Evolutionary conservation across 2,113 vertebrate genomes (phyloP), one percentile per base, ranked within the genome.

Genomic region (Centrocercus urophasianus): DNA sequence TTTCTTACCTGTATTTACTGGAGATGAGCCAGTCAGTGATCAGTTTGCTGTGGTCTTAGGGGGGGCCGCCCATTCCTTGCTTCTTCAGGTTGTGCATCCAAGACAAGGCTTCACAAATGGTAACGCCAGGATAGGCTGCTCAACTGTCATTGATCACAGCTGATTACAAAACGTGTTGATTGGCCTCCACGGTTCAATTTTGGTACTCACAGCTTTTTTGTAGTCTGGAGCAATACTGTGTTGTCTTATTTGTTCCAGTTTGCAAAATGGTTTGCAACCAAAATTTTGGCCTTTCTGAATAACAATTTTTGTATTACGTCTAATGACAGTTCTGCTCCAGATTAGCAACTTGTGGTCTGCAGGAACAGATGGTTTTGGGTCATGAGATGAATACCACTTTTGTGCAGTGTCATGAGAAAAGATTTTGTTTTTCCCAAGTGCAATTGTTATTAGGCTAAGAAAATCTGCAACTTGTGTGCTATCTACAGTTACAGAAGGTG

Each of bases 271-370:
- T 95, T 85, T 90, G 69, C 66, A 60, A 34, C 24, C 30, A 83
- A 92, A 82, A 91, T 12, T 69, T 88, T 89, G 76, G 83, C 64
- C 67, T 89, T 92, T 88, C 67, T 6, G 20, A 71, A 75, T 91
- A 60, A 27, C 79, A 73, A 43, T 86, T 92, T 91, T 83, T 91
- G 5, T 83, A 83, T 92, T 96, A 67, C 20, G 7, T 81, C 47
- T 91, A 90, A 79, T 88, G 75, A 40, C 38, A 60, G 9, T 36
- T 93, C 69, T 77, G 60, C 72, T 89, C 47, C 60, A n/a, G 27
- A 71, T 61, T 15, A 64, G 72, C 74, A 89, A 93, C 92, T 83
- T 94, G 40, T 65, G 86, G 84, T 93, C 83, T 86, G 63, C 73
- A 86, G 80, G 75, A 85, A 60, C 57, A 34, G 56, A 56, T 88